Conservation (phyloP, 2,888 invertebrate species). For the Lydus trimaculatus region DNA sequence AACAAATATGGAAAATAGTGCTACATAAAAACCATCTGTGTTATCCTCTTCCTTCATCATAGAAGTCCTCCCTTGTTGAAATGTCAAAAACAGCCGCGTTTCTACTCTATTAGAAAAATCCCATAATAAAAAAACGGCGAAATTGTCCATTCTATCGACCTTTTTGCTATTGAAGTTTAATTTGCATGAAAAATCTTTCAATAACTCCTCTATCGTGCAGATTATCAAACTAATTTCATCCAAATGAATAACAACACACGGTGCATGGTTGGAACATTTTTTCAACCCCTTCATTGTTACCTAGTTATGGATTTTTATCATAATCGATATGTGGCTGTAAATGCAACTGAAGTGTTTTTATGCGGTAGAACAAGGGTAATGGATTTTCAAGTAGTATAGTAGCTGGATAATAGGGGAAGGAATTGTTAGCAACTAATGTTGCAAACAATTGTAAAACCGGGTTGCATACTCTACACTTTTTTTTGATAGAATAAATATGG, state of each 20-base stretch:
- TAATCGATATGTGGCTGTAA: background rate
- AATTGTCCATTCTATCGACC: background rate
- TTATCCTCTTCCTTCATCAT: constrained; percentile 8
- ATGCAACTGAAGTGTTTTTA: background rate
- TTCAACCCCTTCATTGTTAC: background rate
- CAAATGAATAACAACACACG: background rate
- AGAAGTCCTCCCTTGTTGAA: constrained; percentile 8
- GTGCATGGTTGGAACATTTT: background rate
- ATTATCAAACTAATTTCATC: constrained; percentile 20
- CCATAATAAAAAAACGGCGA: background rate
- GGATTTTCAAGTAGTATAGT: constrained; percentile 1
- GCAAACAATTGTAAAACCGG: background rate
- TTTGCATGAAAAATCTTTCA: constrained; percentile 16
- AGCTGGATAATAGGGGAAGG: background rate
- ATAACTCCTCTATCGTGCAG: constrained; percentile 3
- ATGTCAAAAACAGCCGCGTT: constrained; percentile 21
- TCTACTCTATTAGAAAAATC: background rate
- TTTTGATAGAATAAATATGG: no score
- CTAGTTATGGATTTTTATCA: background rate
- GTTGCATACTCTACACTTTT: background rate
- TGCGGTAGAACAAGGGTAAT: background rate
- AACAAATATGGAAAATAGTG: constrained; percentile 16
- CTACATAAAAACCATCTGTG: constrained; percentile 19
- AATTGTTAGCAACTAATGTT: background rate
- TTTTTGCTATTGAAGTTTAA: background rate